These are phyloP conservation scores for Hypomecis atomaria DNA, from an alignment of 2,888 invertebrate species.

Conservation along the genomic window DNA sequence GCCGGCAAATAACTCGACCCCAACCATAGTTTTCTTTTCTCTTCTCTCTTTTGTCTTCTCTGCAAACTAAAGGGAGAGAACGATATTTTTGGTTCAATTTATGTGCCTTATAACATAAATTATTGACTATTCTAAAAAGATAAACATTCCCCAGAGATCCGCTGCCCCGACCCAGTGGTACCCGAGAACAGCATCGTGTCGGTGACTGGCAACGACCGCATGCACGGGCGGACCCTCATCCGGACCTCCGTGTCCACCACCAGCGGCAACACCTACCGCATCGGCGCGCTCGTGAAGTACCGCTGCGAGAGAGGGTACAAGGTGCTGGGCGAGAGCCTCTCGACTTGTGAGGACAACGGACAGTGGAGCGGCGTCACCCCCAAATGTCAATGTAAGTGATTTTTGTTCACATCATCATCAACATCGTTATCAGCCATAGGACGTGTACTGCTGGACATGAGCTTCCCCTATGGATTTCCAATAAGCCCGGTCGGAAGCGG, in stretches of 20 bases:
- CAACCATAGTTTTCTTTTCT: too few species aligned
- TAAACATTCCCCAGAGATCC: slow-evolving; percentile 86
- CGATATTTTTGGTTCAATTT: too few species aligned
- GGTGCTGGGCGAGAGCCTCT: slow-evolving; percentile 92
- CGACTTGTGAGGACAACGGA: slow-evolving; percentile 94
- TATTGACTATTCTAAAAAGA: too few species aligned
- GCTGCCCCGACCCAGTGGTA: slow-evolving; percentile 92
- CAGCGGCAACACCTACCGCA: slow-evolving; percentile 91
- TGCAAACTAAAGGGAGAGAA: too few species aligned
- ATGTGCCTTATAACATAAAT: too few species aligned
- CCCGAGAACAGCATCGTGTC: slow-evolving; percentile 94
- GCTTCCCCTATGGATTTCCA: too few species aligned
- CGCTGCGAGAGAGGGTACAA: slow-evolving; percentile 95
- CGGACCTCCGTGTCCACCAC: slow-evolving; percentile 88
- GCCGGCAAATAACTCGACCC: too few species aligned
- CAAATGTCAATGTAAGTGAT: slow-evolving; percentile 91
- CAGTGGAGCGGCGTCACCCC: slow-evolving; percentile 94
- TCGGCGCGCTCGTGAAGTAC: slow-evolving; percentile 94
- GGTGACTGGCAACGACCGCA: slow-evolving; percentile 95
- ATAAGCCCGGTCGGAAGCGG: too few species aligned
- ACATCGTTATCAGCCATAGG: too few species aligned
- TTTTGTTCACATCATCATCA: too few species aligned
- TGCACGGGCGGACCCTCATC: slow-evolving; percentile 93
- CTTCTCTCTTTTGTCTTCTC: too few species aligned
- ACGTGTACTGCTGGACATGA: too few species aligned